phyloP scores from a whole-genome alignment of 2,113 vertebrate species.

The Asarcornis scutulata region DNA sequence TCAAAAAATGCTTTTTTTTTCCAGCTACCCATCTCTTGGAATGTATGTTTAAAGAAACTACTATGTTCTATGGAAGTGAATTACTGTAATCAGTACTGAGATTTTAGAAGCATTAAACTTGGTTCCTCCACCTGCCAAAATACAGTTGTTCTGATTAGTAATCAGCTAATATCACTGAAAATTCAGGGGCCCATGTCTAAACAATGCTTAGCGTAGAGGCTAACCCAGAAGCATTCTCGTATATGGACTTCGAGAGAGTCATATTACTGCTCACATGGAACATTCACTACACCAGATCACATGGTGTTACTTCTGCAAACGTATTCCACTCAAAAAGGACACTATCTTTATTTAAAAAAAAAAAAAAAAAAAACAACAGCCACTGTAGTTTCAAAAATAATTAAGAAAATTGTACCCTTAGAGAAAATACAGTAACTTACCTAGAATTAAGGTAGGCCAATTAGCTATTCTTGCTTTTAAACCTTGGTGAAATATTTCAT shows the following conservation, averaged over 20 bases:
- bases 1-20: conserved; percentile 11
- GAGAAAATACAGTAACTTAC: conserved; percentile 78
- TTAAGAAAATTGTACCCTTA: background rate
- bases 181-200: background rate
- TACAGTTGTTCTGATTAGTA: background rate
- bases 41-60: background rate
- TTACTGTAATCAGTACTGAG: background rate
- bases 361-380: background rate
- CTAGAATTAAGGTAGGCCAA: conserved; percentile 97
- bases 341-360: background rate
- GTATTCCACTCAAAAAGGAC: background rate
- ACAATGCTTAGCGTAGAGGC: background rate
- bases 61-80: background rate
- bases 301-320: background rate
- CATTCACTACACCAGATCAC: background rate
- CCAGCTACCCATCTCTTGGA: background rate
- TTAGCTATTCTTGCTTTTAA: conserved; percentile 97
- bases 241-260: background rate
- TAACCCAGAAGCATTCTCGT: background rate
- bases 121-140: background rate
- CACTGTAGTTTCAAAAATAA: background rate
- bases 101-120: background rate
- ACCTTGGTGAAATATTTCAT: conserved; percentile 99
- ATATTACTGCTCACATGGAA: background rate
- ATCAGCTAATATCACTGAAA: background rate